These are phyloP conservation scores for Tetragnatha versicolor DNA, from an alignment of 1,140 invertebrate species.

Conservation along the genomic window DNA sequence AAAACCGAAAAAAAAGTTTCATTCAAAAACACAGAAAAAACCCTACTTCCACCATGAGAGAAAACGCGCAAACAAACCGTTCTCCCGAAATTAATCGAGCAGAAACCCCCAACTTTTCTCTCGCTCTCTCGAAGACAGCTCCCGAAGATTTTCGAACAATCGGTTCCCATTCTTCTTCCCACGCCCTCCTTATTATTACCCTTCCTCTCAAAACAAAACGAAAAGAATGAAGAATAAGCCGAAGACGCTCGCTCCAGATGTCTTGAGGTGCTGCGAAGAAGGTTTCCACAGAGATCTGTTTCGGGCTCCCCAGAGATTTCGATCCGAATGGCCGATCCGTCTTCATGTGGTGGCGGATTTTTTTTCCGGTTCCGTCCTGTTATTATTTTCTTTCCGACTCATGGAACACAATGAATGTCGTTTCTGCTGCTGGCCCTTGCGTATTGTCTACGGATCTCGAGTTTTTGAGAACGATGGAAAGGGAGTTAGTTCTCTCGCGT, in stretches of 20 bases:
- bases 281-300: conserved; percentile 21
- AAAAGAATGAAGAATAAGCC: background rate
- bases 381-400: background rate
- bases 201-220: background rate
- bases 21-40: no score
- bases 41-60: background rate
- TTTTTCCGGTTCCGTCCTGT: background rate
- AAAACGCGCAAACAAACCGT: conserved; percentile 1
- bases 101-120: conserved; percentile 18
- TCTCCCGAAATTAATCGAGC: conserved; percentile 41
- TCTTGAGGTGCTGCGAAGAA: background rate
- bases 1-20: background rate
- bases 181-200: background rate
- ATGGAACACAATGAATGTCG: background rate
- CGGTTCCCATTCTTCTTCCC: background rate
- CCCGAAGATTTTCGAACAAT: conserved; percentile 26
- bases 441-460: no score
- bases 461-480: no score
- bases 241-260: conserved; percentile 35
- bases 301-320: conserved; percentile 33
- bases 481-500: no score
- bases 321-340: conserved; percentile 27
- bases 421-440: no score
- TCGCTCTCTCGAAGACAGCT: conserved; percentile 30
- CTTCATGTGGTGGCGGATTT: background rate